Evolutionary conservation across 2,888 invertebrate species (phyloP).

Genomic region (Bugula neritina): DNA sequence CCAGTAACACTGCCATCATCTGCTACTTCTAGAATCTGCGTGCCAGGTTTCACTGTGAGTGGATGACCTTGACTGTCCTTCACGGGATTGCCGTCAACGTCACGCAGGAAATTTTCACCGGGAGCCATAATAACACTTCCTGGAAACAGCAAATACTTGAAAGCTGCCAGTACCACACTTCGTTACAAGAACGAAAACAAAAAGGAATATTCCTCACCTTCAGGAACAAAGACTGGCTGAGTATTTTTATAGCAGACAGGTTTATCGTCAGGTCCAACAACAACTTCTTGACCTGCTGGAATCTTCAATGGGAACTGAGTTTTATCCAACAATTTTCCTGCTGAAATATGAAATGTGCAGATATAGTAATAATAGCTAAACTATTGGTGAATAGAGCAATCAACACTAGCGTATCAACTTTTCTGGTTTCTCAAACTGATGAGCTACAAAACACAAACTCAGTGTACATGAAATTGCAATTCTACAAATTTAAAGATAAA

Average conservation of each 20-base stretch:
- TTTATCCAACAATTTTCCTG: conserved; percentile 12
- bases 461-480: too few species aligned
- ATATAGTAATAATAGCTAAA: too few species aligned
- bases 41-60: conserved; percentile 24
- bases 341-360: background rate
- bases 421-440: too few species aligned
- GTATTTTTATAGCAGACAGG: background rate
- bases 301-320: conserved; percentile 20
- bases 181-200: too few species aligned
- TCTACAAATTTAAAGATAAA: too few species aligned
- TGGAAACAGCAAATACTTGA: background rate
- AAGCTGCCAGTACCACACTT: background rate
- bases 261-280: conserved; percentile 17
- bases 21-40: background rate
- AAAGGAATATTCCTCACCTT: too few species aligned
- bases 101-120: conserved; percentile 24
- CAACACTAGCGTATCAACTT: too few species aligned
- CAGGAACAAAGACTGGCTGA: conserved; percentile 23
- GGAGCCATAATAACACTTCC: conserved; percentile 26
- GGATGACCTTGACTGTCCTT: conserved; percentile 24
- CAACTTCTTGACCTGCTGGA: conserved; percentile 3
- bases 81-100: conserved; percentile 10
- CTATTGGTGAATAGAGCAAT: too few species aligned
- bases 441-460: too few species aligned
- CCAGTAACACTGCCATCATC: background rate